phyloP scores from a whole-genome alignment of 2,888 invertebrate species.

The Drosophila ustulata region DNA sequence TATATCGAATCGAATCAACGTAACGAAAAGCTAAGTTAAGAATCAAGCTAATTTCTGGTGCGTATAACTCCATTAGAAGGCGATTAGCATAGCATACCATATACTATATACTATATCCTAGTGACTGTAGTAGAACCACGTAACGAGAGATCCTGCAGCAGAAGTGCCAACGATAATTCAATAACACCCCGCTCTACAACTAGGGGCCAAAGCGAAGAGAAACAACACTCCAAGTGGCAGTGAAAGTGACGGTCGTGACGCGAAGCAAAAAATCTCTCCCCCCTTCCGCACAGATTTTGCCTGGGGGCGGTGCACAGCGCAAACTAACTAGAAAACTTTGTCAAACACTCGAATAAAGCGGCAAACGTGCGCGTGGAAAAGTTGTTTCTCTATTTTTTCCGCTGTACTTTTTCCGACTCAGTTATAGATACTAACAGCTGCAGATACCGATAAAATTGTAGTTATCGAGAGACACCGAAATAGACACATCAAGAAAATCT shows the following conservation, averaged over 20 bases:
- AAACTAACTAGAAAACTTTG: conserved; percentile 55
- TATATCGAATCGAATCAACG: conserved; percentile 33
- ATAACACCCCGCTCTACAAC: conserved; percentile 31
- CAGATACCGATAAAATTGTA: conserved; percentile 10
- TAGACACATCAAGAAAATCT: not conserved
- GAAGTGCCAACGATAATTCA: conserved; percentile 60
- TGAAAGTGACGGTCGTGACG: conserved; percentile 25
- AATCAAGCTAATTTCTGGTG: conserved; percentile 69
- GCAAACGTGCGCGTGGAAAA: conserved; percentile 66
- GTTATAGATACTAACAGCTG: conserved; percentile 1
- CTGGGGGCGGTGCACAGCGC: conserved; percentile 17
- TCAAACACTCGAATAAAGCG: conserved; percentile 65
- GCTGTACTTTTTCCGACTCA: not conserved
- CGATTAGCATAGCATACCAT: conserved; percentile 54
- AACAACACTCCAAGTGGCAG: conserved; percentile 19
- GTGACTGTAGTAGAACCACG: conserved; percentile 16
- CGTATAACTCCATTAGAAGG: conserved; percentile 79
- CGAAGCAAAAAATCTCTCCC: conserved; percentile 2
- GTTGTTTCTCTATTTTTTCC: conserved; percentile 33
- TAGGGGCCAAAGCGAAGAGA: conserved; percentile 4
- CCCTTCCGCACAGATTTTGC: not conserved
- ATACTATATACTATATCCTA: not conserved
- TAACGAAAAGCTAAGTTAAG: conserved; percentile 53
- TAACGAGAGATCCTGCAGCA: conserved; percentile 24
- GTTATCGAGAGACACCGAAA: not conserved